phyloP scores from a whole-genome alignment of 2,888 invertebrate species.

The Epirrhoe alternata region DNA sequence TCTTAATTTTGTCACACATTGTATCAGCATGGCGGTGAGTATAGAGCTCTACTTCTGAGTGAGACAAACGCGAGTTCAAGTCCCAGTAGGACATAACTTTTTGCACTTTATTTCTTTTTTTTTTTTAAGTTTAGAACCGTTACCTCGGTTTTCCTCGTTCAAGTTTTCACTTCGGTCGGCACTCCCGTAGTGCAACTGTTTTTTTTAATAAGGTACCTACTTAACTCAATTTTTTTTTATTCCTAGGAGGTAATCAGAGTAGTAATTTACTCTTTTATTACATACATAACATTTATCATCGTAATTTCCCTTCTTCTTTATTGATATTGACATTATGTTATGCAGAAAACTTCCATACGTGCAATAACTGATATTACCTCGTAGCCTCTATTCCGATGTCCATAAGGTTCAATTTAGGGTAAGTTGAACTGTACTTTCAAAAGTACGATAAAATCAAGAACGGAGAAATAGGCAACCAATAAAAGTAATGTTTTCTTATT shows the following conservation, averaged over 20 bases:
- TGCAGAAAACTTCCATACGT: conserved; percentile 26
- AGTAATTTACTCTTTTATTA: conserved; percentile 10
- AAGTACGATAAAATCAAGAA: conserved; percentile 35
- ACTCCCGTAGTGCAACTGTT: too few species aligned
- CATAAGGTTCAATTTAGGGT: conserved; percentile 6
- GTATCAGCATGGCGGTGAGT: too few species aligned
- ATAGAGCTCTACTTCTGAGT: too few species aligned
- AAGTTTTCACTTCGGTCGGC: too few species aligned
- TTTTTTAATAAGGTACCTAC: too few species aligned
- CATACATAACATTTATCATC: conserved; percentile 11
- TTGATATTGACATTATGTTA: conserved; percentile 29
- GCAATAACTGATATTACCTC: conserved; percentile 19
- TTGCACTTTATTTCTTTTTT: too few species aligned
- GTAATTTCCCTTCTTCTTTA: conserved; percentile 25
- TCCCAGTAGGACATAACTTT: too few species aligned
- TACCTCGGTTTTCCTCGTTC: too few species aligned
- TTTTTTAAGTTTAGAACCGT: too few species aligned
- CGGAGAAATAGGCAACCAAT: conserved; percentile 38
- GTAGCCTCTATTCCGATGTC: background rate
- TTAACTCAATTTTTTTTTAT: background rate
- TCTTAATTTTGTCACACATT: too few species aligned
- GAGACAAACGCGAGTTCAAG: too few species aligned
- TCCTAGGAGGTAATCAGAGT: conserved; percentile 11
- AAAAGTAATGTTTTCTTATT: conserved; percentile 43
- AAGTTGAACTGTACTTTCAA: conserved; percentile 15